These are phyloP conservation scores for Myopa testacea DNA, from an alignment of 2,888 invertebrate species.

Conservation along the genomic window DNA sequence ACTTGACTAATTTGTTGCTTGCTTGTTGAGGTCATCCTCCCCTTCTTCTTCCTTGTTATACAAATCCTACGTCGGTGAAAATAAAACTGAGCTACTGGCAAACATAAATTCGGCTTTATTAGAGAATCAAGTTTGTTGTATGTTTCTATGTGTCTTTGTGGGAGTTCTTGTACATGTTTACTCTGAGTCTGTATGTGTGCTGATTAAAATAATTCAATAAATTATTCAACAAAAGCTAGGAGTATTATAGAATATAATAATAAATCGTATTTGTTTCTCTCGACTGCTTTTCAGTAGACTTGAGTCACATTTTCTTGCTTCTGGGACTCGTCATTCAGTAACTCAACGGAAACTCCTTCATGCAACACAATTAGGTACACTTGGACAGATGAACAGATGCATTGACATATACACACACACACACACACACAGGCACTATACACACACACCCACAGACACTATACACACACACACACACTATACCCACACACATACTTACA, in stretches of 20 bases:
- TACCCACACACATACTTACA: too few relatives aligned
- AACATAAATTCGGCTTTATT: neutral
- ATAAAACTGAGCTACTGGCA: too few relatives aligned
- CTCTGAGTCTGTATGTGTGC: conserved; percentile 4
- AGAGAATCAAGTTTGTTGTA: neutral
- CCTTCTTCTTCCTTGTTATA: too few relatives aligned
- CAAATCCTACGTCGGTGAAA: too few relatives aligned
- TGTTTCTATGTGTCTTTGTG: neutral
- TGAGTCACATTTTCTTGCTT: neutral
- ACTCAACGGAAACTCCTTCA: neutral
- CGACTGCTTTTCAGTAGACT: neutral
- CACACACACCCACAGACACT: conserved; percentile 21
- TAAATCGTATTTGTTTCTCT: neutral
- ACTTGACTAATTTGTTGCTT: too few relatives aligned
- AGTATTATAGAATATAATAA: neutral
- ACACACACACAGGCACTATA: conserved; percentile 32
- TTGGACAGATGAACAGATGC: neutral
- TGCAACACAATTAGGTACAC: neutral
- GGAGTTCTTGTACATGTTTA: neutral
- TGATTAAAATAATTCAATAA: conserved; percentile 31
- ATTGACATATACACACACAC: neutral
- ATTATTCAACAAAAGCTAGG: conserved; percentile 21
- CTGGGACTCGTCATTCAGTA: conserved; percentile 12
- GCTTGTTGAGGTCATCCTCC: too few relatives aligned
- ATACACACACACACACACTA: conserved; percentile 10